Percentiles rank a stretch among this genome's conserved stretches.
These are phyloP conservation scores for Drosophila helvetica DNA, from an alignment of 2,888 invertebrate genomes.

Conservation along the genomic window DNA sequence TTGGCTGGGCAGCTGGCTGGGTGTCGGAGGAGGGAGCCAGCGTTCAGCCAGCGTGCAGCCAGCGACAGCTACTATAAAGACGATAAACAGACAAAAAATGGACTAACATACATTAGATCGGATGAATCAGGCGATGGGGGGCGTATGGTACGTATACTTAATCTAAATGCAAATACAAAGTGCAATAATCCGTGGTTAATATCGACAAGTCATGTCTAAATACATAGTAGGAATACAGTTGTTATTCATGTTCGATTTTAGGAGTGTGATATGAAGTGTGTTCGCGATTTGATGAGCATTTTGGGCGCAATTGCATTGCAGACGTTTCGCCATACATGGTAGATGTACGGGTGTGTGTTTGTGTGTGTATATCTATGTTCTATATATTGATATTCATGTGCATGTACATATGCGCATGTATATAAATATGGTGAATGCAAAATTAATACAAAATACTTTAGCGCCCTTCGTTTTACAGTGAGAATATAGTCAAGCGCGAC, in stretches of 20 bases:
- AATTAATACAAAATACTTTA: constrained; percentile 56
- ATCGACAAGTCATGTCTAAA: constrained; percentile 52
- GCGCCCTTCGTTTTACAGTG: constrained; percentile 64
- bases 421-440: constrained; percentile 56
- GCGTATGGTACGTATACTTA: constrained; percentile 6
- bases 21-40: no score
- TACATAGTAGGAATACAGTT: constrained; percentile 75
- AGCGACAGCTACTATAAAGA: constrained; percentile 1
- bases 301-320: constrained; percentile 42
- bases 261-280: constrained; percentile 67
- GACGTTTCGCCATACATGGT: constrained; percentile 10
- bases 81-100: constrained; percentile 33
- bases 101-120: constrained; percentile 36
- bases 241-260: constrained; percentile 52
- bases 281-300: constrained; percentile 8
- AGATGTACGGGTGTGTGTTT: constrained; percentile 4
- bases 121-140: constrained; percentile 4
- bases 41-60: no score
- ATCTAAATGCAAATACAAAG: constrained; percentile 35
- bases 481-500: constrained; percentile 55
- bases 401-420: constrained; percentile 22
- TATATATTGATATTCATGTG: constrained; percentile 26
- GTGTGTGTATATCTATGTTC: constrained; percentile 16
- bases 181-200: constrained; percentile 53
- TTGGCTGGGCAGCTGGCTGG: no score